Evolutionary conservation across 2,113 vertebrate genomes (phyloP).

Genomic region (Tachysurus vachellii): DNA sequence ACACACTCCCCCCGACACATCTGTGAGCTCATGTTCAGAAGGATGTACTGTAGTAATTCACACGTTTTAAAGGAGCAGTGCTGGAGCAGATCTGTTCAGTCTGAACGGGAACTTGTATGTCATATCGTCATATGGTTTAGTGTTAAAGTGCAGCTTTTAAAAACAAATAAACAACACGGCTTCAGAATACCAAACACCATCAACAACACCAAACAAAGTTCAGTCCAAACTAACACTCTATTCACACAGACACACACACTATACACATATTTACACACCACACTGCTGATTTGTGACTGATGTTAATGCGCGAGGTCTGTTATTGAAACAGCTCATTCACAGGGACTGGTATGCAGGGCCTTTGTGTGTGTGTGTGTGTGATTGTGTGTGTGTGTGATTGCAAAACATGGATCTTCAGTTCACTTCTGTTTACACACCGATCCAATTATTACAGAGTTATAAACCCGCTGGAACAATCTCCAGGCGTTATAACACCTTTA

Average conservation of each 20-base stretch:
- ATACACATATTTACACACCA: not conserved
- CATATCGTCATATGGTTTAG: too few relatives aligned
- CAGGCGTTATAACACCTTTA: conserved; percentile 8
- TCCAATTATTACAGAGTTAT: not conserved
- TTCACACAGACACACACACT: not conserved
- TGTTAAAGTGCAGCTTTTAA: too few relatives aligned
- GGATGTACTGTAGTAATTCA: too few relatives aligned
- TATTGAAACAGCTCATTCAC: conserved; percentile 40
- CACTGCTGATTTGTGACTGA: not conserved
- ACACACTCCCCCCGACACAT: too few relatives aligned
- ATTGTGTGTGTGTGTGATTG: conserved; percentile 15
- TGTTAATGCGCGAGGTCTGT: not conserved
- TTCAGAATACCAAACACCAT: too few relatives aligned
- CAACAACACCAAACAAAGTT: too few relatives aligned
- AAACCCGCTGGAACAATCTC: not conserved
- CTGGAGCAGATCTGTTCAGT: too few relatives aligned
- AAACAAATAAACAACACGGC: too few relatives aligned
- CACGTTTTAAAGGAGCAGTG: too few relatives aligned
- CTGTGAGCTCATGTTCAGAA: too few relatives aligned
- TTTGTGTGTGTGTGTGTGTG: conserved; percentile 2
- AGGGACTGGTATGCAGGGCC: conserved; percentile 59
- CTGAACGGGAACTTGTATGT: too few relatives aligned
- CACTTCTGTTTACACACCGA: not conserved
- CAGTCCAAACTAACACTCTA: too few relatives aligned
- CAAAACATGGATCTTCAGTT: not conserved